A percentile compares a stretch with the other conserved stretches of the same genome.
These are phyloP conservation scores for Neoascia interrupta DNA, from an alignment of 2,888 invertebrate genomes.

Conservation along the genomic window DNA sequence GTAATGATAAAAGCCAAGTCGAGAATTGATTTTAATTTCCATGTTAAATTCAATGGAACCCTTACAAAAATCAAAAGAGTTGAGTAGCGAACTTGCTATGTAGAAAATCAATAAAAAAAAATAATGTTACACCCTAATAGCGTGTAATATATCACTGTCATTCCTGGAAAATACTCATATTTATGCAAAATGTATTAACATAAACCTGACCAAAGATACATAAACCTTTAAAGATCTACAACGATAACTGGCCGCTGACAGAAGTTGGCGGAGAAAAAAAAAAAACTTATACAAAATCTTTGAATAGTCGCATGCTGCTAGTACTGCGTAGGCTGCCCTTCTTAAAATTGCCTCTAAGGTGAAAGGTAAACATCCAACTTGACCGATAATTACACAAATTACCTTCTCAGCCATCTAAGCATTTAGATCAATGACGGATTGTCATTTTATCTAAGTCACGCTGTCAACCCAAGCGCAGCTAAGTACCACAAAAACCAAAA, in stretches of 20 bases:
- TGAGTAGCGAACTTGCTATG: conserved; percentile 12
- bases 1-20: too few relatives aligned
- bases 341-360: neutral
- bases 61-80: conserved; percentile 9
- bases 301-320: too few relatives aligned
- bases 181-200: neutral
- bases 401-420: neutral
- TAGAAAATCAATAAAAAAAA: neutral
- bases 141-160: conserved; percentile 19
- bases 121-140: neutral
- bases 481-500: conserved; percentile 14
- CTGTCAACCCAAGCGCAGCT: conserved; percentile 34
- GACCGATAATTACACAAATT: neutral
- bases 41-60: neutral
- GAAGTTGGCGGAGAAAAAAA: too few relatives aligned
- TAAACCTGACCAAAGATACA: neutral
- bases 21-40: too few relatives aligned
- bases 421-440: conserved; percentile 28
- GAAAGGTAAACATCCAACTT: neutral
- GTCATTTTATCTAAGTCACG: conserved; percentile 8
- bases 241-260: too few relatives aligned
- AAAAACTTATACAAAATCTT: too few relatives aligned
- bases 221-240: neutral
- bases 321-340: neutral
- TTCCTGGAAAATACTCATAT: neutral